Conservation (phyloP, 2,888 invertebrate genomes). For the Thereva unica region DNA sequence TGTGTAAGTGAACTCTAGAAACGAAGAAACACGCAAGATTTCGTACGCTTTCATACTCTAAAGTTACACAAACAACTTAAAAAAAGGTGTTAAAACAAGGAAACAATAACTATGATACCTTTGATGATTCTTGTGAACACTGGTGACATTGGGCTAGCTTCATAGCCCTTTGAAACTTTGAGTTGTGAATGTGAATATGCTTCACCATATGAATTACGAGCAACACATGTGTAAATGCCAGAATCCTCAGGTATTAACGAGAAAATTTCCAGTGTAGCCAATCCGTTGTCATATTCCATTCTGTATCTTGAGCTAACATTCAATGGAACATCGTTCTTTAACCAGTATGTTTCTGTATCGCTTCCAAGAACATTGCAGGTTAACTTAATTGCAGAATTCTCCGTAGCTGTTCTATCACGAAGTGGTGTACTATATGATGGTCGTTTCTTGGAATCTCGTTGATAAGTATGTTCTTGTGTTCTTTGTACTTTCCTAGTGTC, state of each 20-base stretch:
- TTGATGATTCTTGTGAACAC: slow-evolving; percentile 75
- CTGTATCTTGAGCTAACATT: slow-evolving; percentile 63
- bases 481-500: background rate
- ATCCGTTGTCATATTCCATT: slow-evolving; percentile 66
- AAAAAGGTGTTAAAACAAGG: no score
- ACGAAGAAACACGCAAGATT: no score
- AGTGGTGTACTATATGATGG: slow-evolving; percentile 78
- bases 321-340: slow-evolving; percentile 69
- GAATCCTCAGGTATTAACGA: slow-evolving; percentile 70
- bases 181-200: slow-evolving; percentile 71
- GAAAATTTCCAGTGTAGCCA: slow-evolving; percentile 75
- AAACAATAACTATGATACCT: slow-evolving; percentile 59
- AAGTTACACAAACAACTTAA: no score
- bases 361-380: slow-evolving; percentile 74
- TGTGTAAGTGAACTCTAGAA: background rate
- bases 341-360: slow-evolving; percentile 74
- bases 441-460: slow-evolving; percentile 64
- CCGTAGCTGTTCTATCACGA: slow-evolving; percentile 75
- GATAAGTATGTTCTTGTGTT: slow-evolving; percentile 8
- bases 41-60: no score
- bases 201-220: slow-evolving; percentile 74
- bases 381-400: slow-evolving; percentile 74
- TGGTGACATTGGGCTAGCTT: slow-evolving; percentile 70
- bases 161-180: slow-evolving; percentile 74
- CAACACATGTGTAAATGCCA: slow-evolving; percentile 80